phyloP scores from a whole-genome alignment of 2,113 vertebrate species.

The Cyprinodon tularosa region DNA sequence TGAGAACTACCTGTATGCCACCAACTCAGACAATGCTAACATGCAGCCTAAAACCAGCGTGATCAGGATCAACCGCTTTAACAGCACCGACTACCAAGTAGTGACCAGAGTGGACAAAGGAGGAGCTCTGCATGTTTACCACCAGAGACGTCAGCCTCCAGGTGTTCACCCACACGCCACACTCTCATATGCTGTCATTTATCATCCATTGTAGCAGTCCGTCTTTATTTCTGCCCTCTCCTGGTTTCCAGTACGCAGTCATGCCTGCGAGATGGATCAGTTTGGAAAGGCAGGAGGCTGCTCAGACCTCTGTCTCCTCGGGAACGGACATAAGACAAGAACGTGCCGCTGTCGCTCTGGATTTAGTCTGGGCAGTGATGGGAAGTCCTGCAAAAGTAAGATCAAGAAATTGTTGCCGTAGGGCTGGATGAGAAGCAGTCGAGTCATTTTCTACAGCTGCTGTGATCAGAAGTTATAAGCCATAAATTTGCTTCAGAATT shows the following conservation, averaged over 20 bases:
- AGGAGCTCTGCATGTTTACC: conserved; percentile 94
- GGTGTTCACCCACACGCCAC: conserved; percentile 71
- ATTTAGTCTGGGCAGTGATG: conserved; percentile 94
- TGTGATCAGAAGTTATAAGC: too few species aligned
- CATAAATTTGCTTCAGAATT: too few species aligned
- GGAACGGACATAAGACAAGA: conserved; percentile 94
- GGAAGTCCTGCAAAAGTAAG: conserved; percentile 98
- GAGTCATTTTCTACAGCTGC: too few species aligned
- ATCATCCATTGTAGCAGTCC: background rate
- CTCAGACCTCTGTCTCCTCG: conserved; percentile 95
- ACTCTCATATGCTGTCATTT: background rate
- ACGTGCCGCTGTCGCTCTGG: conserved; percentile 96
- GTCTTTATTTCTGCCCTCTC: background rate
- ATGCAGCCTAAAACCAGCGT: conserved; percentile 97
- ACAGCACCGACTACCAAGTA: conserved; percentile 96
- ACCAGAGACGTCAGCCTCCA: conserved; percentile 94
- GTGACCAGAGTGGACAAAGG: conserved; percentile 97
- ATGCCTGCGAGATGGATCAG: conserved; percentile 92
- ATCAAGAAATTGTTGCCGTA: background rate
- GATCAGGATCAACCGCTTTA: conserved; percentile 95
- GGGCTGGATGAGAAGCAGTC: too few species aligned
- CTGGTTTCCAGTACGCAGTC: conserved; percentile 86
- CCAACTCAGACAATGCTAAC: conserved; percentile 95
- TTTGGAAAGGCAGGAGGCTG: conserved; percentile 92
- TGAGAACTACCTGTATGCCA: conserved; percentile 97